Evolutionary conservation across 1,140 invertebrate genomes (phyloP), one percentile per base, ranked within the genome.

Genomic region (Teleopsis dalmanni): DNA sequence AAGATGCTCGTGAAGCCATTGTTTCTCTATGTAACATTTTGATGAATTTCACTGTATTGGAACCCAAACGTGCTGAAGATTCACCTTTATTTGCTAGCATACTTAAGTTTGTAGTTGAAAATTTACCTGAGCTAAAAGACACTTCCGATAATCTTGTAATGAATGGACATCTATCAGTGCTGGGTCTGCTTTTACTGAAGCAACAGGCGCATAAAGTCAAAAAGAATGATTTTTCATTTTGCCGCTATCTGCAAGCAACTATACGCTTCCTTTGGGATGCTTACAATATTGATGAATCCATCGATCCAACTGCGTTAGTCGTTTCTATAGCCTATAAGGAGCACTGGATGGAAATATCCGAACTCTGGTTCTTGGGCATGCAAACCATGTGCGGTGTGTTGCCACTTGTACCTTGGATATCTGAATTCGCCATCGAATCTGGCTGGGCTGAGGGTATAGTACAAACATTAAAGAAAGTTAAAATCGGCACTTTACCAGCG

Each of bases 311-410:
- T 18, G 80, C 83, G 44, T 69, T 94, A 27, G 87, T 91, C 3
- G 85, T 94, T 0, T 81, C 88, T 3, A 86, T 88, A 74, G 76
- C 79, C 11, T 95, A 94, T 67, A 90, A 91, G 61, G 83, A 85
- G 62, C 74, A 82, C 50, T 95, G 91, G 91, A 81, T 83, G 67
- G 88, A 93, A 58, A 77, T 94, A 14, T 87, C 84, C 70, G 91
- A 94, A 68, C 73, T 94, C 2, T 95, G 91, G 91, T 94, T 92
- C 71, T 73, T 95, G 18, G 90, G 91, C 11, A 91, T 94, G 88
- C 90, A 94, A 72, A 92, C 89, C 11, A 82, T 93, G 72, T 83
- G 85, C 55, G 79, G 81, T 5, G 82, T 94, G 0, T 70, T 94
- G 8, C 77, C 83, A 4, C 76, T 83, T 37, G 79, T 92, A 38